Percentiles rank a stretch among this genome's conserved stretches.
phyloP scores from a whole-genome alignment of 2,113 vertebrate genomes.

The Indicator indicator region DNA sequence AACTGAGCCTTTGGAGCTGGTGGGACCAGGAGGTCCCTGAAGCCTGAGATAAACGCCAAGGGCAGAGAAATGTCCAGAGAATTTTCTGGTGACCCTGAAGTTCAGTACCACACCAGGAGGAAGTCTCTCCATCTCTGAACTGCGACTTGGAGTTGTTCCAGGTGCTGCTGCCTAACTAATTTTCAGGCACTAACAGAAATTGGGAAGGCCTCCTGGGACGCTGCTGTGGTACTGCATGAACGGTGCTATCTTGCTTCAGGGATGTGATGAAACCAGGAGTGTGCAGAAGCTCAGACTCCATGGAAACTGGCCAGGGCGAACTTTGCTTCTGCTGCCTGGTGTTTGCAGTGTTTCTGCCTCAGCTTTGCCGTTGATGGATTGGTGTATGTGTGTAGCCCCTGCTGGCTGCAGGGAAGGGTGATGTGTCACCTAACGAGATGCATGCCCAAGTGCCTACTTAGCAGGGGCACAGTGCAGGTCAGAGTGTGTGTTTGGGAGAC shows the following conservation, averaged over 20 bases:
- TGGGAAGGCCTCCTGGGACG: not conserved
- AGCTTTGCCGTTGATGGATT: not conserved
- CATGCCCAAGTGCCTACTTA: not conserved
- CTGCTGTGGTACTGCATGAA: not conserved
- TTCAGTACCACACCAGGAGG: not conserved
- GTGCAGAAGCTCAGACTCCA: not conserved
- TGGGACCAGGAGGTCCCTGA: not conserved
- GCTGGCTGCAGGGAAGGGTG: not conserved
- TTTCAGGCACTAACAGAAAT: not conserved
- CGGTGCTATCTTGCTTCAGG: fast-evolving
- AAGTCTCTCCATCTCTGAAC: not conserved
- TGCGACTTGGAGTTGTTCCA: not conserved
- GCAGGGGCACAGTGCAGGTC: not conserved
- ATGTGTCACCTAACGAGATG: not conserved
- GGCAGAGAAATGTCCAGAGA: fast-evolving
- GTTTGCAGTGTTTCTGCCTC: not conserved
- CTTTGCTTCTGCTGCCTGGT: not conserved
- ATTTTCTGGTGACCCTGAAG: not conserved
- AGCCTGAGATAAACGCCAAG: not conserved
- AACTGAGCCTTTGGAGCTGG: not conserved
- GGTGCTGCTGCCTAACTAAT: not conserved
- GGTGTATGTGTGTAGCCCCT: not conserved
- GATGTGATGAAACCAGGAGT: not conserved
- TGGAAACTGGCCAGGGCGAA: not conserved
- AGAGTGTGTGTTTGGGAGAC: not conserved